Conservation (phyloP, 2,888 invertebrate genomes). For the Ligdia adustata region DNA sequence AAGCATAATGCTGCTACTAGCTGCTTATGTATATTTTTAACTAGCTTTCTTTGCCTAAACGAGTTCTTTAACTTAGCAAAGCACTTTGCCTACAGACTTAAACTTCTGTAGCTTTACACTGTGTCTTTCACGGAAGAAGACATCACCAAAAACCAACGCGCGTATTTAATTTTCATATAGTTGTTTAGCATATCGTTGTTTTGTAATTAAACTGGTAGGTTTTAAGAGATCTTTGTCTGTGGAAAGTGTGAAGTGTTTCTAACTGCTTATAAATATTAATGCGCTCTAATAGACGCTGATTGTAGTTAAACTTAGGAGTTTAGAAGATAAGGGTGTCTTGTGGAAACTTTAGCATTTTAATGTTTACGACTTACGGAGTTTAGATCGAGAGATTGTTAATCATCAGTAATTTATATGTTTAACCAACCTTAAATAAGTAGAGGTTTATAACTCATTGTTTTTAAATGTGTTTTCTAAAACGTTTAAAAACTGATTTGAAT, state of each 20-base stretch:
- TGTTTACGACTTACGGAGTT: slow-evolving; percentile 1
- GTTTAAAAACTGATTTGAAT: too few species aligned
- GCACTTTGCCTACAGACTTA: too few species aligned
- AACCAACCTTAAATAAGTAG: too few species aligned
- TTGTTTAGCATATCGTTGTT: slow-evolving; percentile 31
- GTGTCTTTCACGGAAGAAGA: slow-evolving; percentile 32
- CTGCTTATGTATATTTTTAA: too few species aligned
- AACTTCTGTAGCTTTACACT: slow-evolving; percentile 17
- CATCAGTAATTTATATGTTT: too few species aligned
- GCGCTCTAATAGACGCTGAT: slow-evolving; percentile 27
- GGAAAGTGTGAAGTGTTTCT: slow-evolving; percentile 38
- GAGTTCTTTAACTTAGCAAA: too few species aligned
- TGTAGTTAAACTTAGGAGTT: slow-evolving; percentile 17
- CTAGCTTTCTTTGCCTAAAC: too few species aligned
- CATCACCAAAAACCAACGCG: slow-evolving; percentile 35
- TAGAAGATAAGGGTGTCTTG: slow-evolving; percentile 5
- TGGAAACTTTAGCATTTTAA: too few species aligned
- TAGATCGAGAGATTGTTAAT: too few species aligned
- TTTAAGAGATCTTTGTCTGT: slow-evolving; percentile 37
- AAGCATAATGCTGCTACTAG: too few species aligned
- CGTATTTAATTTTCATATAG: slow-evolving; percentile 37
- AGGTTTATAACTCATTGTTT: too few species aligned
- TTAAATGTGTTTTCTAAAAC: too few species aligned
- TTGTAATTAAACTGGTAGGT: slow-evolving; percentile 45
- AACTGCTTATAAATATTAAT: slow-evolving; percentile 37